These are phyloP conservation scores for Scaptomyza hsui DNA, from an alignment of 1,140 invertebrate species.

Conservation along the genomic window DNA sequence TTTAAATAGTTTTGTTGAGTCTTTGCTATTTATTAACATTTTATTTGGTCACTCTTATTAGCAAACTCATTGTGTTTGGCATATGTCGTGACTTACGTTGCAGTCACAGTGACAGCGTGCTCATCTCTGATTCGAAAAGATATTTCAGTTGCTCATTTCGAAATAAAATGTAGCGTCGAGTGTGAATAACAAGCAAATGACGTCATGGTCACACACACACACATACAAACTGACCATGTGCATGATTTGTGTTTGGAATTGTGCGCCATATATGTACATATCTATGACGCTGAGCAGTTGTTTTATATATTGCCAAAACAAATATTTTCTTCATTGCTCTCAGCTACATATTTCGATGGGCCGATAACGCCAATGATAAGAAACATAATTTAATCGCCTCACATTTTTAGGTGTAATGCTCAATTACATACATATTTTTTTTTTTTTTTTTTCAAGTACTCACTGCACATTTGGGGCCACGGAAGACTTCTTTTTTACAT, in stretches of 20 bases:
- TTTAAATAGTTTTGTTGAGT: neutral
- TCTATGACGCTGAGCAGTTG: constrained; percentile 15
- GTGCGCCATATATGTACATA: neutral
- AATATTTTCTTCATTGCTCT: constrained; percentile 4
- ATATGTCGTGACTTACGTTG: neutral
- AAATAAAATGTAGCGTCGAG: constrained; percentile 58
- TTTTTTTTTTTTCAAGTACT: constrained; percentile 61
- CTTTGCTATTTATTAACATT: neutral
- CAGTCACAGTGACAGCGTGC: constrained; percentile 15
- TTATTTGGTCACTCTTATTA: neutral
- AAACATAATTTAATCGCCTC: neutral
- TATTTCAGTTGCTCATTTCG: constrained; percentile 30
- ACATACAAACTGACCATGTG: constrained; percentile 16
- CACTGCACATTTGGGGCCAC: constrained; percentile 85
- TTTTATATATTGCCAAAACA: constrained; percentile 21
- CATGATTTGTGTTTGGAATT: neutral
- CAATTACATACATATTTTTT: neutral
- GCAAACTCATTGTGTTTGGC: no score
- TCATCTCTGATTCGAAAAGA: constrained; percentile 43
- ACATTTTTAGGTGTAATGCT: constrained; percentile 15
- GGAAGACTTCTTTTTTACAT: constrained; percentile 80
- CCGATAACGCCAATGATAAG: constrained; percentile 28
- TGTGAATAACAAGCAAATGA: constrained; percentile 70
- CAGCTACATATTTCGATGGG: neutral
- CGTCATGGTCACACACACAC: constrained; percentile 59